phyloP scores from a whole-genome alignment of 2,888 invertebrate species.

The Chrysodeixis includens region DNA sequence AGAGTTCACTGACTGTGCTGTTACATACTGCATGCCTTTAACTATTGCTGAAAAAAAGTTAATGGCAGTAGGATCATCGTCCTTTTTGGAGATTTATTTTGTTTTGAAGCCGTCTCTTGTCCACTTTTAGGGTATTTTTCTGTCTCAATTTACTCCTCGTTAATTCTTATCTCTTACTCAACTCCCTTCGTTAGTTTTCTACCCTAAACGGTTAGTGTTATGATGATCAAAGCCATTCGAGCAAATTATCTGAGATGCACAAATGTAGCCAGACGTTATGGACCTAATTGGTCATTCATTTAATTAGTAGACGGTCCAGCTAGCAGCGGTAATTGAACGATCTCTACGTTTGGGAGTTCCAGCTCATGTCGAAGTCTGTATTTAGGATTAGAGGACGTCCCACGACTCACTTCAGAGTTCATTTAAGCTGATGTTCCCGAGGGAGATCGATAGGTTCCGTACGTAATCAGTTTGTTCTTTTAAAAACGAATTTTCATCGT shows the following conservation, averaged over 20 bases:
- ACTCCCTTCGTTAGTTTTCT: neutral
- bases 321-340: conserved; percentile 39
- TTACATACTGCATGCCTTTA: conserved; percentile 38
- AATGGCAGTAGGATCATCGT: conserved; percentile 28
- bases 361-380: conserved; percentile 21
- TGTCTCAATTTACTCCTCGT: too few relatives aligned
- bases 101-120: too few relatives aligned
- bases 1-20: conserved; percentile 37
- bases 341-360: conserved; percentile 45
- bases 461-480: neutral
- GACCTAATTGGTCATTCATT: conserved; percentile 50
- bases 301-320: conserved; percentile 37
- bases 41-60: conserved; percentile 1
- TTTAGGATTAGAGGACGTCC: conserved; percentile 10
- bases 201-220: neutral
- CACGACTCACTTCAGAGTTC: conserved; percentile 7
- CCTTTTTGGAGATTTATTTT: neutral
- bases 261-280: conserved; percentile 32
- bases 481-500: neutral
- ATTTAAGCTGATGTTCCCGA: neutral
- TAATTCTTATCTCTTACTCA: neutral
- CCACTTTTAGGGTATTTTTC: too few relatives aligned
- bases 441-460: neutral
- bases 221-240: conserved; percentile 20
- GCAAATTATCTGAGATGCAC: conserved; percentile 30